Evolutionary conservation across 2,113 vertebrate genomes (phyloP).

Genomic region (Zosterops lateralis): DNA sequence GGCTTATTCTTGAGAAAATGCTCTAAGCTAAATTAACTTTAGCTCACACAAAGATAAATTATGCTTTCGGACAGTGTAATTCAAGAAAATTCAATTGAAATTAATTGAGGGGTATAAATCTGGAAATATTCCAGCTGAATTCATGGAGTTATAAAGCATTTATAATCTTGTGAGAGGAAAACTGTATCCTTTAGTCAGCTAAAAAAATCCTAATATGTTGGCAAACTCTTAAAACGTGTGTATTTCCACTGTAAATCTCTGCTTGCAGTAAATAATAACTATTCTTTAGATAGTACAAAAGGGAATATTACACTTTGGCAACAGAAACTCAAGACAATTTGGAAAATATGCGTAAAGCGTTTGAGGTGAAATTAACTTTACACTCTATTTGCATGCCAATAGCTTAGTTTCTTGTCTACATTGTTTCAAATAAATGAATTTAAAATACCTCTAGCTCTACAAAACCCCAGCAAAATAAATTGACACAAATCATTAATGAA

Average conservation of each 20-base stretch:
- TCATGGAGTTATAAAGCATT: constrained; percentile 39
- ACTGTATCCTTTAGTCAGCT: not conserved
- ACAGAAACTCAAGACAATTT: not conserved
- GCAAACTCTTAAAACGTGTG: constrained; percentile 12
- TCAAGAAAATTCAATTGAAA: constrained; percentile 54
- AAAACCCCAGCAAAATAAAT: not conserved
- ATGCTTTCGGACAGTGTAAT: constrained; percentile 18
- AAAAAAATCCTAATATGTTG: not conserved
- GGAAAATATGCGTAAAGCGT: not conserved
- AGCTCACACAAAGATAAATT: constrained; percentile 20
- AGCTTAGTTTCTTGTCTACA: not conserved
- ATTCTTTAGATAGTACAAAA: not conserved
- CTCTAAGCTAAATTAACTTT: constrained; percentile 38
- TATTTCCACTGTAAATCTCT: constrained; percentile 6
- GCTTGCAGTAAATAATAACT: constrained; percentile 8
- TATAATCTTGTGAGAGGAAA: constrained; percentile 27
- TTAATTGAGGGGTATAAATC: constrained; percentile 43
- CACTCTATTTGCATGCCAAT: not conserved
- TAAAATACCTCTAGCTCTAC: not conserved
- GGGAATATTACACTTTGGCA: not conserved
- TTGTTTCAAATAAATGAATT: not conserved
- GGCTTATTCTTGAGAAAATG: constrained; percentile 24
- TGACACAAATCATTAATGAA: not conserved
- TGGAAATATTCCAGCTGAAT: constrained; percentile 44
- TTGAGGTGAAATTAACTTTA: constrained; percentile 12